Percentiles rank a stretch among this genome's conserved stretches.
Conservation (phyloP, 2,888 invertebrate species). For the Euspilapteryx auroguttella region DNA sequence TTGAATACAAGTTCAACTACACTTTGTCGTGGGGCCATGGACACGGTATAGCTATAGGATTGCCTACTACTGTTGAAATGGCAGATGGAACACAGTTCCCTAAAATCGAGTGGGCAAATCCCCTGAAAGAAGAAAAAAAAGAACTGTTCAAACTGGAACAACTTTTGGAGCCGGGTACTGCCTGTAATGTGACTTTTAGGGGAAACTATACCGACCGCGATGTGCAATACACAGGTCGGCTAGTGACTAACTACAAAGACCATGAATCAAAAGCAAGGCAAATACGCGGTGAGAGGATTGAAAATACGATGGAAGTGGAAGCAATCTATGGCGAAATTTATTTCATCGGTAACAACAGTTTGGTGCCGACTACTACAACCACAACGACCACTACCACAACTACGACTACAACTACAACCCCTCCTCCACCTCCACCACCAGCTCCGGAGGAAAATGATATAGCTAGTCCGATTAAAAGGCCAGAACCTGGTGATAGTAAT, state of each 20-base stretch:
- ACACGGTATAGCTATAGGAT: constrained; percentile 71
- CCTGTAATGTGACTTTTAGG: constrained; percentile 76
- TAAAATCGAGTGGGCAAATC: constrained; percentile 73
- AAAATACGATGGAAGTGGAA: constrained; percentile 70
- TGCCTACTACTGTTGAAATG: constrained; percentile 66
- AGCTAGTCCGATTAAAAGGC: constrained; percentile 26
- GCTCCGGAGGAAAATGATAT: constrained; percentile 38
- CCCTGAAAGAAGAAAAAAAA: constrained; percentile 53
- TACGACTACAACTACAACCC: constrained; percentile 61
- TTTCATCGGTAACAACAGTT: constrained; percentile 72
- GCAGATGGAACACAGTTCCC: constrained; percentile 59
- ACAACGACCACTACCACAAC: constrained; percentile 62
- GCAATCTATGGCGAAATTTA: constrained; percentile 77
- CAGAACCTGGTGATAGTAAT: constrained; percentile 19
- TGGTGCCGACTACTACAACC: constrained; percentile 77
- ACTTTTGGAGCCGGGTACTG: constrained; percentile 75
- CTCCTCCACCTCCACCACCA: constrained; percentile 50
- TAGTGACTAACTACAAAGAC: constrained; percentile 71
- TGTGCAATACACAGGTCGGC: constrained; percentile 71
- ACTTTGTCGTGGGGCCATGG: constrained; percentile 79
- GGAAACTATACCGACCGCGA: constrained; percentile 76
- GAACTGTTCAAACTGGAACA: constrained; percentile 64
- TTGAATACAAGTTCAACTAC: constrained; percentile 71
- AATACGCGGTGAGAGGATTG: constrained; percentile 66
- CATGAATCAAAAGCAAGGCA: constrained; percentile 58